phyloP scores from a whole-genome alignment of 1,140 invertebrate species.

The Drosophila ogumai region DNA sequence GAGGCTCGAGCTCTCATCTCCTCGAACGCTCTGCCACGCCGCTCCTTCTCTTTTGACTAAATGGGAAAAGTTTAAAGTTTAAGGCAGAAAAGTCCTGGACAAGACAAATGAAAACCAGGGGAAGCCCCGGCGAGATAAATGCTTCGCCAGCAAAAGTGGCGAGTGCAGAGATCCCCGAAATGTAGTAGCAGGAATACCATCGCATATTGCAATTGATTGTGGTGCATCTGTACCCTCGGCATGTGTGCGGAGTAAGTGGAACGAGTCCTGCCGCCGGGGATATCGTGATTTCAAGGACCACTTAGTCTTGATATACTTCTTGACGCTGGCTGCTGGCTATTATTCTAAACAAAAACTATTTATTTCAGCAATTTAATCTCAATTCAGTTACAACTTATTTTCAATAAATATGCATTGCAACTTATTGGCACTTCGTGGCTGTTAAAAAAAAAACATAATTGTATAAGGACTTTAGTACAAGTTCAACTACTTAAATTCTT shows the following conservation, averaged over 20 bases:
- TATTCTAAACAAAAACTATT: neutral
- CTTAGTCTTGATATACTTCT: constrained; percentile 11
- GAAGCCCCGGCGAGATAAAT: constrained; percentile 24
- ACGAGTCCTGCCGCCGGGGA: neutral
- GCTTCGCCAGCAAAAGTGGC: constrained; percentile 19
- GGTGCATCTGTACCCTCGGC: neutral
- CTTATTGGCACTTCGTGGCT: too few relatives aligned
- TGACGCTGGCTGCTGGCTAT: neutral
- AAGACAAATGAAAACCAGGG: constrained; percentile 68
- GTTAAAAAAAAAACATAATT: too few relatives aligned
- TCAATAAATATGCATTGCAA: neutral
- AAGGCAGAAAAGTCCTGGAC: constrained; percentile 73
- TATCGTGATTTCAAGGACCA: constrained; percentile 4
- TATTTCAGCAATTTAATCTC: neutral
- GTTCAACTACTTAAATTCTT: too few relatives aligned
- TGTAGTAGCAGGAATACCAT: constrained; percentile 2
- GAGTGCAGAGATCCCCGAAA: constrained; percentile 23
- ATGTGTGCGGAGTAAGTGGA: neutral
- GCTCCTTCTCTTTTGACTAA: constrained; percentile 38
- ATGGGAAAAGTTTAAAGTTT: constrained; percentile 81
- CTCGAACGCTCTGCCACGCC: constrained; percentile 2
- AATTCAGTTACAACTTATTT: neutral
- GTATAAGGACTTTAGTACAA: too few relatives aligned
- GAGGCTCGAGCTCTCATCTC: constrained; percentile 8
- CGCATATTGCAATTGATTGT: constrained; percentile 19